Base-by-base conservation (phyloP, 2,113 vertebrate species). In the Antechinus flavipes region DNA sequence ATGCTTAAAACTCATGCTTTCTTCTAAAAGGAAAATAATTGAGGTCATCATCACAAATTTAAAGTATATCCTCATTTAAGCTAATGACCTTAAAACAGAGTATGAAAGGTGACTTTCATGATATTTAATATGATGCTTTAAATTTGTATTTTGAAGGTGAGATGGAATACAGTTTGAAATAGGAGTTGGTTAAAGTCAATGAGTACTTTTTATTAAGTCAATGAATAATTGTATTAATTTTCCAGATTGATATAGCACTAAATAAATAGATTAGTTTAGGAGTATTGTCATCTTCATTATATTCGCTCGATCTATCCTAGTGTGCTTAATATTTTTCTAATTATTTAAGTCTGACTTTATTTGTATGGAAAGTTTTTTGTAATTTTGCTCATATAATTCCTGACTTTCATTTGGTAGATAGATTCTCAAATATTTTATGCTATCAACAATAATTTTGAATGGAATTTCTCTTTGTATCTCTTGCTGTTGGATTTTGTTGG, bases 141-240 rank as follows among this genome's bases (percentile, higher is more conserved):
- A 92, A 97, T 23, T 58, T 25, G 2, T 61, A 91, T 94, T 93
- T 96, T 93, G 42, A 94, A 14, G 27, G 0, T 91, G 22, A 92
- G 7, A 68, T 35, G 16, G 42, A 94, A 91, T 3, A 50, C 61
- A 90, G 96, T 10, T 91, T 95, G 91, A 95, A 90, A 96, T 91
- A 42, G 91, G 96, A 96, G 27, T 52, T 24, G 47, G 96, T 93
- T 96, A 90, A 54, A 93, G 35, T 89, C 58, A 93, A 16, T 61
- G 92, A 49, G 53, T 1, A 94, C 3, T 8, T 91, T 76, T 14
- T 49, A 90, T 95, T 93, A 93, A 95, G 96, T 95, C 49, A 95
- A 23, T 76, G 26, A 95, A 84, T 95, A 97, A 95, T 93, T 95
- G n/a, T 93, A 90, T 95, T 94, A 91, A 93, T 93, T 95, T 35